Percentiles rank a stretch among this genome's conserved stretches.
phyloP scores from a whole-genome alignment of 1,140 invertebrate species.

The Pteromalus puparum region DNA sequence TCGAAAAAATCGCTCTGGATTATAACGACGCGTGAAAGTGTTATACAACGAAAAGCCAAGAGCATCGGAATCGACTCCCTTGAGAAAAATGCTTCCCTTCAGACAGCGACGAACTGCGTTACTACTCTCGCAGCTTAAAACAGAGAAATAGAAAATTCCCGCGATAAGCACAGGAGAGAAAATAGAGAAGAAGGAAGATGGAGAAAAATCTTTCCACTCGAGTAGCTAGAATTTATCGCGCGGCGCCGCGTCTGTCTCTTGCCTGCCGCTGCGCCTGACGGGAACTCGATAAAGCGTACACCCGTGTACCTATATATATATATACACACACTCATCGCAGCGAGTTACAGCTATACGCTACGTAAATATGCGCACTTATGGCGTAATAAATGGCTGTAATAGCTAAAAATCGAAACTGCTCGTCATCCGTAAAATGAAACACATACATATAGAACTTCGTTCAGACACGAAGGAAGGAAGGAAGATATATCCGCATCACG shows the following conservation, averaged over 20 bases:
- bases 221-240: constrained; percentile 35
- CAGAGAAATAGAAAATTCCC: neutral
- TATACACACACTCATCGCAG: neutral
- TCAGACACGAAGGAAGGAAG: too few relatives aligned
- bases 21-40: neutral
- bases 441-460: too few relatives aligned
- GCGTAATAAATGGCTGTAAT: neutral
- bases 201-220: constrained; percentile 23
- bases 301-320: neutral
- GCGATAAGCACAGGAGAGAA: neutral
- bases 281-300: constrained; percentile 29
- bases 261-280: constrained; percentile 13
- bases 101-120: too few relatives aligned
- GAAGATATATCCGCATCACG: neutral
- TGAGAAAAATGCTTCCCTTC: neutral
- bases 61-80: neutral
- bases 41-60: too few relatives aligned
- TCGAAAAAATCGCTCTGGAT: neutral
- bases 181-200: neutral
- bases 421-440: too few relatives aligned
- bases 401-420: too few relatives aligned
- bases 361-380: neutral
- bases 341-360: neutral
- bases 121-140: neutral
- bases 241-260: constrained; percentile 19